Base-by-base conservation (phyloP, 2,888 invertebrate genomes). In the Cataglyphis albicans region DNA sequence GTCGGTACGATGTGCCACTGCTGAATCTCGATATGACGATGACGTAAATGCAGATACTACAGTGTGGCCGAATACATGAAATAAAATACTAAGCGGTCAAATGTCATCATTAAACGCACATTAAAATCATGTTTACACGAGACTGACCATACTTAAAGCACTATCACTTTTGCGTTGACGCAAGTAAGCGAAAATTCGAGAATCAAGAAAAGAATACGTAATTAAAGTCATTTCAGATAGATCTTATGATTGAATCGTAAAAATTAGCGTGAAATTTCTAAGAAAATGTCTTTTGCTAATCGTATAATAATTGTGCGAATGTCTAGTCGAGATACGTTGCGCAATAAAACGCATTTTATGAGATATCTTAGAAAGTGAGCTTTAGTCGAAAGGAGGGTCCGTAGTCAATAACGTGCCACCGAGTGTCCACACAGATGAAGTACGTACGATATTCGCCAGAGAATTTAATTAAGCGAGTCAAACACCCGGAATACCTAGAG, bases 391-490 rank as follows among this genome's bases (percentile, higher is more conserved):
- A 29, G 21, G 25, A 44, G 59, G 9, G 55, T 25, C 18, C 73
- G 59, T 41, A 72, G 78, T 80, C 78, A 72, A 80, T 80, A 75
- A 81, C 57, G 76, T 25, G 61, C 76, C 61, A 38, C 32, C 18
- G 41, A 73, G 76, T 80, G 78, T 64, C 59, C 44, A 72, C 6
- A 35, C 35, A 59, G 55, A 57, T 41, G 38, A 80, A 80, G 72
- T 70, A 35, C 72, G 59, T 59, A 35, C 59, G 78, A 80, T 59
- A 80, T 80, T 80, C 29, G 44, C 72, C 35, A 59, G 78, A 81
- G 78, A 81, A 75, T 81, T 75, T 81, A 81, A 80, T 80, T 72
- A 80, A 80, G 78, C 59, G 78, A 35, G 52, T 38, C 78, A 80
- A 80, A 78, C 78, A 78, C 0, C 59, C 32, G 59, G 72, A 59